These are phyloP conservation scores for Sebastes vulpes DNA, from an alignment of 2,797 vertebrate species.

Conservation along the genomic window DNA sequence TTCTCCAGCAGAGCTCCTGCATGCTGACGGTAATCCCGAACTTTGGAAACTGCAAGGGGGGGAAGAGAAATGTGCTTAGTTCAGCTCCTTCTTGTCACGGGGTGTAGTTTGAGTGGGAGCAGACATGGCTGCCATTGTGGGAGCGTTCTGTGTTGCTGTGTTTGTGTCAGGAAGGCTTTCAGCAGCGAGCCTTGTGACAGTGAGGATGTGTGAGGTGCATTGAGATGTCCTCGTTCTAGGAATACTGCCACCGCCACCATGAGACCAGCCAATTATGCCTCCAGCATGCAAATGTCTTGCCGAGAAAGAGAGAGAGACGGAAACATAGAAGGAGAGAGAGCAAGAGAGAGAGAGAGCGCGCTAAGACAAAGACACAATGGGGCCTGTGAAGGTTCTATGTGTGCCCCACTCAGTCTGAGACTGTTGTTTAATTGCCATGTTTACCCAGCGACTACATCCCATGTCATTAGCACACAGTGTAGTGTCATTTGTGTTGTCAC, in stretches of 20 bases:
- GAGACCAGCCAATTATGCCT: conserved; percentile 90
- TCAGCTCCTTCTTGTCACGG: conserved; percentile 89
- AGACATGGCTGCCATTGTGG: conserved; percentile 93
- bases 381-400: conserved; percentile 82
- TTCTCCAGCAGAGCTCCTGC: conserved; percentile 79
- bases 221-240: conserved; percentile 96
- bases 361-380: conserved; percentile 84
- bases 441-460: conserved; percentile 85
- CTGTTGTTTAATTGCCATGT: conserved; percentile 88
- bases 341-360: conserved; percentile 37
- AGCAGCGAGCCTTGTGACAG: conserved; percentile 92
- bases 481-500: conserved; percentile 87
- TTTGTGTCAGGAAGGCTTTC: conserved; percentile 96
- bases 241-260: conserved; percentile 88
- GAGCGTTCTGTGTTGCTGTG: conserved; percentile 91
- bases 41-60: conserved; percentile 82
- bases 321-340: conserved; percentile 45
- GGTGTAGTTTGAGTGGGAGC: conserved; percentile 89
- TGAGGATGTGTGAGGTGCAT: conserved; percentile 92
- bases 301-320: conserved; percentile 42
- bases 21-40: conserved; percentile 84
- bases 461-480: conserved; percentile 87
- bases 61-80: conserved; percentile 88
- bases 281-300: conserved; percentile 87
- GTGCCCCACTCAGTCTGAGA: conserved; percentile 81